Evolutionary conservation across 2,797 vertebrate species (phyloP).

Genomic region (Pangasius sanitwongsei): DNA sequence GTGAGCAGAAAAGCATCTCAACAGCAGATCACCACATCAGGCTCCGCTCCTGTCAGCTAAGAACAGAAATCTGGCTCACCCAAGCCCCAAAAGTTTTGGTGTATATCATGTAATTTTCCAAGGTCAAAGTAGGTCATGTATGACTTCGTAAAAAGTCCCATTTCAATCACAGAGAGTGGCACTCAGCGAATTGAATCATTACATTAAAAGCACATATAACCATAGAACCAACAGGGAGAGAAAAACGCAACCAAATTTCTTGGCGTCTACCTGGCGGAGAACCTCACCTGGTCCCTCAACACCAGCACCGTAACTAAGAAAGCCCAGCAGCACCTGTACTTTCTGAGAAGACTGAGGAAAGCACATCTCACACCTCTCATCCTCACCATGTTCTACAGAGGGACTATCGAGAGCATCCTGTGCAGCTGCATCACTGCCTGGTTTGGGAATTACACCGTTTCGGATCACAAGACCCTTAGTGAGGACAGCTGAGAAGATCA

Average conservation of each 20-base stretch:
- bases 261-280: too few relatives aligned
- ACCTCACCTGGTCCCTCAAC: too few relatives aligned
- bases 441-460: too few relatives aligned
- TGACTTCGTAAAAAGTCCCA: neutral
- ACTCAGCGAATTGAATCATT: constrained; percentile 5
- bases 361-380: too few relatives aligned
- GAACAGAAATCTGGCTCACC: neutral
- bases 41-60: neutral
- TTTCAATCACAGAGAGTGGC: neutral
- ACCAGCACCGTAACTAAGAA: too few relatives aligned
- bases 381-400: too few relatives aligned
- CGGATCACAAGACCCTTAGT: too few relatives aligned
- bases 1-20: neutral
- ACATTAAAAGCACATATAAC: constrained; percentile 7
- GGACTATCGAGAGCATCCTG: too few relatives aligned
- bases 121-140: neutral
- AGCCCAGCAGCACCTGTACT: too few relatives aligned
- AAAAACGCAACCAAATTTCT: neutral
- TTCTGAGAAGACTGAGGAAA: too few relatives aligned
- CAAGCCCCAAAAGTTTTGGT: neutral
- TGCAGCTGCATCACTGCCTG: too few relatives aligned
- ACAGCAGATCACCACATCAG: neutral
- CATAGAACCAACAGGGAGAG: constrained; percentile 7
- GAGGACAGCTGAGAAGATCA: too few relatives aligned
- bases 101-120: neutral